Evolutionary conservation across 2,797 vertebrate genomes (phyloP).

Genomic region (Anisognathus igniventris): DNA sequence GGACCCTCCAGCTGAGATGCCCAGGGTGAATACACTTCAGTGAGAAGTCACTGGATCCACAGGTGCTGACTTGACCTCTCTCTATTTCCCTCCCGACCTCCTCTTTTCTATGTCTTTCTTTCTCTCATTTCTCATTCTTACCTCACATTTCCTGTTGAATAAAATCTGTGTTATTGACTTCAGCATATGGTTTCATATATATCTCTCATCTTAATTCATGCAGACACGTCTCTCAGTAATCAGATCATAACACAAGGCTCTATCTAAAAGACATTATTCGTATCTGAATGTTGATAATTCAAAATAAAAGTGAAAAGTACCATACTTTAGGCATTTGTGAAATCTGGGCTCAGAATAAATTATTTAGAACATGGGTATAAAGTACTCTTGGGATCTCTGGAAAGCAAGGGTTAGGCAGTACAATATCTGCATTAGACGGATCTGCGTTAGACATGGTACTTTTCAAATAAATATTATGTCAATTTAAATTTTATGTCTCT

Average conservation of each 20-base stretch:
- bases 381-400: background rate
- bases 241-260: background rate
- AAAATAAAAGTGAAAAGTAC: background rate
- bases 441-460: background rate
- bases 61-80: background rate
- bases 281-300: background rate
- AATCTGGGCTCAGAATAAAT: background rate
- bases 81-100: background rate
- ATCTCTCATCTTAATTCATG: background rate
- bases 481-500: background rate
- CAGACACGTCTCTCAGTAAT: background rate
- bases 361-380: background rate
- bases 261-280: background rate
- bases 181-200: background rate
- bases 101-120: background rate
- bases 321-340: background rate
- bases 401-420: background rate
- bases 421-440: background rate
- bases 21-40: no score
- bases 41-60: accelerated
- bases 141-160: background rate
- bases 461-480: background rate
- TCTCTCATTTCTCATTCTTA: background rate
- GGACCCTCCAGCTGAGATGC: background rate
- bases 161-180: background rate